Base-by-base conservation (phyloP, 2,888 invertebrate species). In the Netelia fuscicornis region DNA sequence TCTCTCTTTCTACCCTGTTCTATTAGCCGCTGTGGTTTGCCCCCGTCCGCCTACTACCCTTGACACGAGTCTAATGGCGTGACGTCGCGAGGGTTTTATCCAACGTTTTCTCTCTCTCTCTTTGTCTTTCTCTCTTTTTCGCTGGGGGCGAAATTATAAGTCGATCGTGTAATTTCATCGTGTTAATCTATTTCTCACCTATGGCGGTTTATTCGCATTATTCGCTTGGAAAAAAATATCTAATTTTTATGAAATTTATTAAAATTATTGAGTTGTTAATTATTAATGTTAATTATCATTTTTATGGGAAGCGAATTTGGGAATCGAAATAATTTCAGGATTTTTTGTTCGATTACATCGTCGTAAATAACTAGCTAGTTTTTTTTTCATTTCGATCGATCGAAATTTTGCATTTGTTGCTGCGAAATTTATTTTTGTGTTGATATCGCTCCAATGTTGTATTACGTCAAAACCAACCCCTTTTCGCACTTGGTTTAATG, bases 21-120 rank as follows among this genome's bases (percentile, higher is more conserved):
- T 72, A 84, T 84, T 70, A 82, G 70, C 62, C 75, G 64, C 64
- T 78, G 84, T 52, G 82, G 81, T 75, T 71, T 60, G 65, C 75
- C 70, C 13, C 70, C 62, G 48, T 54, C 64, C 23, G 11, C 58
- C 58, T n/a, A n/a, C 65, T 60, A 48, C 64, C 72, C 58, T 62
- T 37, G 68, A 74, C 64, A 48, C 52, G 62, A 68, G 20, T 58
- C 60, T 37, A 37, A 25, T 48, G 30, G 67, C 72, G 17, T 44
- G 71, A 84, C 79, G 77, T 81, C 77, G 56, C 20, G 37, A 23
- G 37, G 9, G 17, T 62, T 64, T 70, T 79, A 10, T 60, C 56
- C 65, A 25, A 23, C 23, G 13, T 37, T 20, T 13, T 20, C 58
- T 56, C 30, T 54, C 17, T 70, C 56, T 48, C 20, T 44, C 25